phyloP scores from a whole-genome alignment of 2,888 invertebrate genomes.

The Sturmia bella region DNA sequence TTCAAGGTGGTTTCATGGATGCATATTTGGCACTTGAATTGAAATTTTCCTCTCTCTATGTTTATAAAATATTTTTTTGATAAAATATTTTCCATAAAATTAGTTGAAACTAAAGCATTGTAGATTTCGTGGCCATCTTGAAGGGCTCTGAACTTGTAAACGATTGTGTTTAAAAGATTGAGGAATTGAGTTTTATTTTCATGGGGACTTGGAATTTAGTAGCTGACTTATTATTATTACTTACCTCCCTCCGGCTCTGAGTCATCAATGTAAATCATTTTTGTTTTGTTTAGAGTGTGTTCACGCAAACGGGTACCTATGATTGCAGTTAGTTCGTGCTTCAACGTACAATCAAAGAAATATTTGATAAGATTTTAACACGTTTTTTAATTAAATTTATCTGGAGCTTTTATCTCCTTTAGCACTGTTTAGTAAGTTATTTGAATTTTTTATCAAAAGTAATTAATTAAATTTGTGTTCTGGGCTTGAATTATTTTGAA shows the following conservation, averaged over 20 bases:
- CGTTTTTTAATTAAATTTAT: background rate
- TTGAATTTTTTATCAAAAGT: background rate
- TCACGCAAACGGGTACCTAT: constrained; percentile 77
- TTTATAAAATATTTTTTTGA: background rate
- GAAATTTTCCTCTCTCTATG: background rate
- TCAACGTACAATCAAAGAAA: background rate
- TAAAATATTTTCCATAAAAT: background rate
- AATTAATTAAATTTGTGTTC: background rate
- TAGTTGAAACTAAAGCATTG: background rate
- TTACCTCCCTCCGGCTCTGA: constrained; percentile 94
- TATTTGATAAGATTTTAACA: constrained; percentile 15
- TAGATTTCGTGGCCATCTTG: too few species aligned
- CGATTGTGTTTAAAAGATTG: background rate
- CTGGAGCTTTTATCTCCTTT: constrained; percentile 36
- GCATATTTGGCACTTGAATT: constrained; percentile 21
- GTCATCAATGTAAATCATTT: constrained; percentile 87
- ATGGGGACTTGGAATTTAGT: background rate
- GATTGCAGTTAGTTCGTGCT: constrained; percentile 18
- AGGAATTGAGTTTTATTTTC: background rate
- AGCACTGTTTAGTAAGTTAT: constrained; percentile 16
- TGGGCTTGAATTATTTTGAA: constrained; percentile 1
- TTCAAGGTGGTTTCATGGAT: constrained; percentile 40
- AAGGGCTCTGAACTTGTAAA: background rate
- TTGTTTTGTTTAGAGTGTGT: constrained; percentile 67
- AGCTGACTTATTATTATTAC: constrained; percentile 73